Base-by-base conservation (phyloP, 2,113 vertebrate genomes). In the Rostratula benghalensis region DNA sequence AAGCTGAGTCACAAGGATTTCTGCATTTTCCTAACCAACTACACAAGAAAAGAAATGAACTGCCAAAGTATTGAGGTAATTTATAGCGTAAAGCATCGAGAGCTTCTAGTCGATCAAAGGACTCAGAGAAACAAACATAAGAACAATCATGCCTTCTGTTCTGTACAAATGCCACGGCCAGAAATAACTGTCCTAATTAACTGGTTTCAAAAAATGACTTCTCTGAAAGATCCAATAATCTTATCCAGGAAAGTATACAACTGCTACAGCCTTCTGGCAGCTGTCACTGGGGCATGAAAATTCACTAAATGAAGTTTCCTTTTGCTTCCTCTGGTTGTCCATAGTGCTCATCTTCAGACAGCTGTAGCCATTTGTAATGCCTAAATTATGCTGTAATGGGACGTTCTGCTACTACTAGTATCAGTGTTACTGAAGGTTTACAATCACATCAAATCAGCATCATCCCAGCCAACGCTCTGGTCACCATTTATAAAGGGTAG, bases 161-260 rank as follows among this genome's bases (percentile, higher is more conserved):
- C 94, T 97, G 92, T 87, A 96, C 95, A 97, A 97, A 96, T 96
- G 94, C 91, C 96, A 96, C 1, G 95, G 97, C 93, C 97, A 97
- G 96, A 97, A 97, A 96, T 95, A 97, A 96, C 97, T 92, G 97
- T 96, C 95, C 97, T 97, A 98, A 97, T 97, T 97, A 98, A 97
- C 75, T 87, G 87, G 81, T 97, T 96, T 96, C 68, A 94, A 59
- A 92, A 95, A 92, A 82, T 53, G 60, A 95, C 93, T 97, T 94
- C 71, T 89, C 79, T 61, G 92, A 96, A 96, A 94, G 87, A 96
- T 70, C 75, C 79, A 90, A 94, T 79, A 83, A 83, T 95, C 95
- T 92, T 95, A 95, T 89, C 24, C 1, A 93, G 93, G 90, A 81
- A 91, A 97, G 87, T 83, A 80, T 74, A 87, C 59, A 96, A 97